Conservation (phyloP, 2,888 invertebrate species). For the Augochlorella aurata region DNA sequence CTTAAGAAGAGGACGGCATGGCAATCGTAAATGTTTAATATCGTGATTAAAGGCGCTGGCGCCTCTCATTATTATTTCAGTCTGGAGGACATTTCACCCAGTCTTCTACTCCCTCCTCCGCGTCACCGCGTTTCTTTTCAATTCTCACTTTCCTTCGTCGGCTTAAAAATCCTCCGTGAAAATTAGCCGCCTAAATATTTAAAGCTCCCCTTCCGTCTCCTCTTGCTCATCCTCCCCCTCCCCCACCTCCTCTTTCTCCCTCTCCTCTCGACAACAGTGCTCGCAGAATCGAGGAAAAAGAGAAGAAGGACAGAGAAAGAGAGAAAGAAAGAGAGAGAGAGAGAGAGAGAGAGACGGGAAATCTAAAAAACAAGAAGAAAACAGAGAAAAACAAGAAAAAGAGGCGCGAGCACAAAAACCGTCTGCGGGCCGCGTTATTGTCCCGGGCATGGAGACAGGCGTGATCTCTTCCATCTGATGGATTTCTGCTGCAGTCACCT, state of each 20-base stretch:
- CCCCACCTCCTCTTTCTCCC: not conserved
- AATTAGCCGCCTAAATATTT: slow-evolving; percentile 80
- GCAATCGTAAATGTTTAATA: slow-evolving; percentile 82
- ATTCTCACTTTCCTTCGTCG: slow-evolving; percentile 75
- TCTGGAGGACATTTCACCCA: slow-evolving; percentile 79
- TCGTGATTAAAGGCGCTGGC: slow-evolving; percentile 82
- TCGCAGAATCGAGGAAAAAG: slow-evolving; percentile 16
- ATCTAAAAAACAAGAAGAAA: slow-evolving; percentile 16
- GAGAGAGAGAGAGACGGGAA: slow-evolving; percentile 1
- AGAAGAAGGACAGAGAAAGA: slow-evolving; percentile 22
- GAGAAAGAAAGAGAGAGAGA: slow-evolving; percentile 14
- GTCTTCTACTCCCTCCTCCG: slow-evolving; percentile 54
- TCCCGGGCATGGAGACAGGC: slow-evolving; percentile 70
- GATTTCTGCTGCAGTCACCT: slow-evolving; percentile 71
- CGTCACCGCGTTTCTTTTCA: slow-evolving; percentile 75
- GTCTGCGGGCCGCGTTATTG: slow-evolving; percentile 75
- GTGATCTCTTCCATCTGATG: slow-evolving; percentile 77
- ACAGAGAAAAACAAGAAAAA: slow-evolving; percentile 27
- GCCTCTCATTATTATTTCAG: slow-evolving; percentile 82
- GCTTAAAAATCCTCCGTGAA: slow-evolving; percentile 77
- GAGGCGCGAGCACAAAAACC: slow-evolving; percentile 70
- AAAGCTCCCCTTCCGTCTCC: slow-evolving; percentile 65
- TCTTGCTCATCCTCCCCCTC: not conserved
- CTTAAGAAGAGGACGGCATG: slow-evolving; percentile 69
- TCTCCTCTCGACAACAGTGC: not conserved